A percentile compares a stretch with the other conserved stretches of the same genome.
Evolutionary conservation across 2,888 invertebrate species (phyloP).

Genomic region (Lochmaea crataegi): DNA sequence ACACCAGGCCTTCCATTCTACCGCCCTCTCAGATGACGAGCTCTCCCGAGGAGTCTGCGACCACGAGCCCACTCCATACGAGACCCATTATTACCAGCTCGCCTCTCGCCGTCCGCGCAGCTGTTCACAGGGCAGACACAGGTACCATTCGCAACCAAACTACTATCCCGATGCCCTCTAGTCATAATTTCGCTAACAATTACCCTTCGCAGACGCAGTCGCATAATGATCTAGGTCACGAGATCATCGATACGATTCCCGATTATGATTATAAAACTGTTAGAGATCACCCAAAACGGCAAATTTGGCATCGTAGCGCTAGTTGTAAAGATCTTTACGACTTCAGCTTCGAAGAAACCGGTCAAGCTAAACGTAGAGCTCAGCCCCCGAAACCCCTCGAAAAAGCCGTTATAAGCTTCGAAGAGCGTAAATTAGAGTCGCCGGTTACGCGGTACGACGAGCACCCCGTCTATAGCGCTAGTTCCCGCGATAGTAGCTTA

Average conservation of each 20-base stretch:
- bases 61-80: conserved; percentile 62
- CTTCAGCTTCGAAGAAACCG: conserved; percentile 79
- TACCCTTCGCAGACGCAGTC: conserved; percentile 64
- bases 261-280: conserved; percentile 55
- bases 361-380: conserved; percentile 72
- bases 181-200: conserved; percentile 62
- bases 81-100: conserved; percentile 63
- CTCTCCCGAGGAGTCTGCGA: conserved; percentile 64
- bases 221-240: conserved; percentile 61
- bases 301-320: conserved; percentile 81
- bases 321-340: conserved; percentile 86
- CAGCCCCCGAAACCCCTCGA: conserved; percentile 65
- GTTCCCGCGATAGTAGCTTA: conserved; percentile 72
- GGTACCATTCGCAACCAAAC: conserved; percentile 63
- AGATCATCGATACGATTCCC: conserved; percentile 50
- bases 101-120: conserved; percentile 67
- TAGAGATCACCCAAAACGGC: conserved; percentile 64
- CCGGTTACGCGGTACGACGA: conserved; percentile 81
- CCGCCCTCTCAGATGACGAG: conserved; percentile 66
- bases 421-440: conserved; percentile 71
- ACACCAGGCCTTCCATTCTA: conserved; percentile 64
- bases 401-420: conserved; percentile 56
- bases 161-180: conserved; percentile 70
- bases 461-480: conserved; percentile 72
- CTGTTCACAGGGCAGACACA: conserved; percentile 68